These are phyloP conservation scores for Polypedilum pembai DNA, from an alignment of 1,140 invertebrate species.

Conservation along the genomic window DNA sequence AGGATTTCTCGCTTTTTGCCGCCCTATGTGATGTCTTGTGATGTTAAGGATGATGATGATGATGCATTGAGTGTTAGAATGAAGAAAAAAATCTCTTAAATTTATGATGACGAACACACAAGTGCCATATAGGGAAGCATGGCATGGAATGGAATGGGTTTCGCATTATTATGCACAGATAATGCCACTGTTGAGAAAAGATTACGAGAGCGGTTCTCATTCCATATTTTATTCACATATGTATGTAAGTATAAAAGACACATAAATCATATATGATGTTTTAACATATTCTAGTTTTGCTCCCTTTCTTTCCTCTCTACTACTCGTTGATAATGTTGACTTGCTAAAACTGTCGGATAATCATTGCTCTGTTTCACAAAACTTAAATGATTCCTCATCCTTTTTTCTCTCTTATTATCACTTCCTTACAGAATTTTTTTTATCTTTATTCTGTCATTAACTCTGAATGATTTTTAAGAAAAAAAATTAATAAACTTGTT, in stretches of 20 bases:
- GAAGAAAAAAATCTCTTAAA: background rate
- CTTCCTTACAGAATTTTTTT: background rate
- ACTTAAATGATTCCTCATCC: no score
- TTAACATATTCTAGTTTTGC: constrained; percentile 18
- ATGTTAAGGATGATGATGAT: no score
- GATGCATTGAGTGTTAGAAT: no score
- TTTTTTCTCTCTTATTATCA: background rate
- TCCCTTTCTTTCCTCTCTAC: background rate
- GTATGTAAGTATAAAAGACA: background rate
- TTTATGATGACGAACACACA: background rate
- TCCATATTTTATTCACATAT: no score
- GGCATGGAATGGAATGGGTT: background rate
- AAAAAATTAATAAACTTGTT: no score
- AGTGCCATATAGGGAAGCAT: no score
- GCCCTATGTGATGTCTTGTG: background rate
- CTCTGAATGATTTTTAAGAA: no score
- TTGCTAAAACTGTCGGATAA: background rate
- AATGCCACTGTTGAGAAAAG: background rate
- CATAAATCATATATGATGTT: constrained; percentile 24
- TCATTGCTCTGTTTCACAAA: background rate
- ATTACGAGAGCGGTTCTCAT: background rate
- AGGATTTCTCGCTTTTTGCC: background rate
- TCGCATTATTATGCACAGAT: no score
- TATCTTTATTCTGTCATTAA: no score
- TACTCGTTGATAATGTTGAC: background rate